Percentiles rank a stretch among this genome's conserved stretches.
phyloP scores from a whole-genome alignment of 2,797 vertebrate genomes.

The Premnoplex brunnescens region DNA sequence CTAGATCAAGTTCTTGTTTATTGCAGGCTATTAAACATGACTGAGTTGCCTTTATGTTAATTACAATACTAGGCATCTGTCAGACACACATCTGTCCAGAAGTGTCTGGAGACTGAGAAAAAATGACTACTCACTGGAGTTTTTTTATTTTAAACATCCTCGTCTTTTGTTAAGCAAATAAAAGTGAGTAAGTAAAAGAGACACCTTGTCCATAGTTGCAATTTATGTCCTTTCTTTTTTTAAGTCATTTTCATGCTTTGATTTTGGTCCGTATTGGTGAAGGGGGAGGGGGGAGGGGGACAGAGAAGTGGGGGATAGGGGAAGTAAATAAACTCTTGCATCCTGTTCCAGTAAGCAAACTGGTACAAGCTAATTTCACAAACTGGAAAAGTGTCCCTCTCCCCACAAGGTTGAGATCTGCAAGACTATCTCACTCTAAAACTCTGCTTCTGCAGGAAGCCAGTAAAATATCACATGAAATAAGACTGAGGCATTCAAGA shows the following conservation, averaged over 20 bases:
- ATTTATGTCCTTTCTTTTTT: neutral
- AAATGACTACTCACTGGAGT: neutral
- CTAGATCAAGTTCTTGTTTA: neutral
- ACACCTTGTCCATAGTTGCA: neutral
- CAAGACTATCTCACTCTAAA: neutral
- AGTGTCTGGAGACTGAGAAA: neutral
- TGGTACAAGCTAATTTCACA: neutral
- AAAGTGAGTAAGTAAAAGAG: neutral
- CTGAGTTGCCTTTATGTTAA: neutral
- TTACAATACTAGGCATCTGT: neutral
- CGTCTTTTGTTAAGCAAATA: neutral
- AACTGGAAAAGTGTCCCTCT: neutral
- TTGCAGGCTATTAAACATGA: neutral
- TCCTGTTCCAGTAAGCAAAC: neutral
- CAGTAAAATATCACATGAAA: neutral
- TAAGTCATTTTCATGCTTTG: neutral
- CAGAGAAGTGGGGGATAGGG: too few species aligned
- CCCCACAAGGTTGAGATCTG: neutral
- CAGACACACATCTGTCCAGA: conserved; percentile 5
- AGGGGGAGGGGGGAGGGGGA: too few species aligned
- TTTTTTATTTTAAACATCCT: neutral
- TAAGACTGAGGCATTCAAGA: neutral
- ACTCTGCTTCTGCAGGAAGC: neutral
- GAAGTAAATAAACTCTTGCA: neutral
- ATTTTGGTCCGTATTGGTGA: neutral